Percentiles rank a stretch among this genome's conserved stretches.
These are phyloP conservation scores for Cerastis leucographa DNA, from an alignment of 2,888 invertebrate genomes.

Conservation along the genomic window DNA sequence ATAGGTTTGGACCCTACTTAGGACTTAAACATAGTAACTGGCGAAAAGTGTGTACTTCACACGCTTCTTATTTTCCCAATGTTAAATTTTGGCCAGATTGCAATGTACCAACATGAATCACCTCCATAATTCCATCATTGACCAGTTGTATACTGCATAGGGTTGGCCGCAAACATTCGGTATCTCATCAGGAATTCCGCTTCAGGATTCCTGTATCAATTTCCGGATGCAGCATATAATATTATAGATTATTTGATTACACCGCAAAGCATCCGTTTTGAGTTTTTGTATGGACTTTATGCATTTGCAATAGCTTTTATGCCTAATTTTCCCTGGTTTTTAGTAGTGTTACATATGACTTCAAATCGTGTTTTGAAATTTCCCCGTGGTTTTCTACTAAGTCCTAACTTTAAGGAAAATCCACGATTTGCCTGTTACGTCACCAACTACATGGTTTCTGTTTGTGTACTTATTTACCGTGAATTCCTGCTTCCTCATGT, in stretches of 20 bases:
- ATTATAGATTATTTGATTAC: conserved; percentile 39
- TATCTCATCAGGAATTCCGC: conserved; percentile 36
- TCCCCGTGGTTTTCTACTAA: conserved; percentile 2
- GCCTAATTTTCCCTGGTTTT: background rate
- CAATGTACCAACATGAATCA: too few relatives aligned
- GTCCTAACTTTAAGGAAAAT: conserved; percentile 33
- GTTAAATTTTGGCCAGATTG: too few relatives aligned
- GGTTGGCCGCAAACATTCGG: conserved; percentile 36
- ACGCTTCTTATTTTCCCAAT: too few relatives aligned
- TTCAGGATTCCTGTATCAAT: conserved; percentile 36
- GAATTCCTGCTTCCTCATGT: background rate
- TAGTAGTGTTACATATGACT: background rate
- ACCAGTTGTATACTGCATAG: conserved; percentile 15
- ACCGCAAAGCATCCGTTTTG: conserved; percentile 44
- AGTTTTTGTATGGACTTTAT: conserved; percentile 40
- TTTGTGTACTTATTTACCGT: background rate
- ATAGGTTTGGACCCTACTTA: too few relatives aligned
- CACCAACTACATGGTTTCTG: background rate
- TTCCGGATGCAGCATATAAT: conserved; percentile 40
- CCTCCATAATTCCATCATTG: too few relatives aligned
- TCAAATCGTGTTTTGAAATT: background rate
- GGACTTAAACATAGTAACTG: too few relatives aligned
- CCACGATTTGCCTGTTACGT: conserved; percentile 10
- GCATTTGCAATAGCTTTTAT: conserved; percentile 17
- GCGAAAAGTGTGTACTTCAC: too few relatives aligned